phyloP scores from a whole-genome alignment of 2,888 invertebrate species.

The Eremobia ochroleuca region DNA sequence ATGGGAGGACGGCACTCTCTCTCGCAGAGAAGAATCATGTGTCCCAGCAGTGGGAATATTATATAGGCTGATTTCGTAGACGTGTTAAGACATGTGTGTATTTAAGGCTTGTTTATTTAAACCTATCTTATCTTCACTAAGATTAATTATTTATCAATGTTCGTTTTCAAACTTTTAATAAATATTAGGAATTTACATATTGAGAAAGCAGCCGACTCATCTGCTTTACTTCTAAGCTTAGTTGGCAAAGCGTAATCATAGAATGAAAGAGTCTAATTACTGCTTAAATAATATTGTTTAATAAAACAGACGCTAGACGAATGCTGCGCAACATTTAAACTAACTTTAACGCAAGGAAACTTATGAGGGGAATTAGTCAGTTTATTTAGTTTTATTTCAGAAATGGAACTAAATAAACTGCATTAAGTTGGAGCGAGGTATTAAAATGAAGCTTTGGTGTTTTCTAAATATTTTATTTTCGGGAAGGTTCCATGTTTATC shows the following conservation, averaged over 20 bases:
- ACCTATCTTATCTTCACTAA: background rate
- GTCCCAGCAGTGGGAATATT: background rate
- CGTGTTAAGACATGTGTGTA: background rate
- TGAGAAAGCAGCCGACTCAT: background rate
- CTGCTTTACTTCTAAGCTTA: conserved; percentile 15
- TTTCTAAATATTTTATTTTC: conserved; percentile 43
- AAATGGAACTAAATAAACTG: conserved; percentile 38
- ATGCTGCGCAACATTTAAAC: conserved; percentile 37
- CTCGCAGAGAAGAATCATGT: background rate
- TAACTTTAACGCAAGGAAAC: conserved; percentile 37
- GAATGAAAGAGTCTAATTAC: conserved; percentile 27
- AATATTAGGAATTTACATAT: background rate
- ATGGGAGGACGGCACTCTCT: background rate
- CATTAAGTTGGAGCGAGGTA: conserved; percentile 23
- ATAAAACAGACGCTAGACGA: conserved; percentile 20
- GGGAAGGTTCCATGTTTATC: conserved; percentile 23
- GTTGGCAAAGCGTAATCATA: conserved; percentile 7
- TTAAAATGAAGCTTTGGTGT: conserved; percentile 34
- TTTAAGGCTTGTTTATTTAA: background rate
- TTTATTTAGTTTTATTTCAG: conserved; percentile 52
- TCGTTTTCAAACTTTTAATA: background rate
- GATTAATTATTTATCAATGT: background rate
- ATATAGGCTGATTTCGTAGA: background rate
- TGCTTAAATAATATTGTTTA: conserved; percentile 28
- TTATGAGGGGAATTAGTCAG: conserved; percentile 50